These are phyloP conservation scores for Cervus canadensis DNA, from an alignment of 2,113 vertebrate genomes.

Conservation along the genomic window DNA sequence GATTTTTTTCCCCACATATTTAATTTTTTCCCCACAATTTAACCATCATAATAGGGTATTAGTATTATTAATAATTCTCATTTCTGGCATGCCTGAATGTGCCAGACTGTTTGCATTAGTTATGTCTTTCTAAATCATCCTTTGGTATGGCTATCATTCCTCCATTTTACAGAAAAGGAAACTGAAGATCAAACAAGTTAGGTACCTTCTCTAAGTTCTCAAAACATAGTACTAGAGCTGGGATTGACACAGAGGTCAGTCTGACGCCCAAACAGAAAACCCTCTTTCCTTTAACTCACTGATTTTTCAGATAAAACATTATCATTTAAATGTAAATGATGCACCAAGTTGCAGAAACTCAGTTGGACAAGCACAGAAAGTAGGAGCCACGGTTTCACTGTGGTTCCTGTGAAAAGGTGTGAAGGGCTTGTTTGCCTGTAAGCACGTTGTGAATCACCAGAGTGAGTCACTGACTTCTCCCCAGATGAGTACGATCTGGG, in stretches of 20 bases:
- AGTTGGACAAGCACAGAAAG: not conserved
- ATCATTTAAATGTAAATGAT: not conserved
- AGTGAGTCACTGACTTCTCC: not conserved
- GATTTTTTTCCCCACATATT: not conserved
- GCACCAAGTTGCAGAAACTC: not conserved
- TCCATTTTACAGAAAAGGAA: conserved; percentile 9
- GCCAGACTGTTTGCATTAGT: not conserved
- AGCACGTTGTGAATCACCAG: not conserved
- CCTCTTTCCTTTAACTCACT: not conserved
- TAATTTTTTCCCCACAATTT: too few species aligned
- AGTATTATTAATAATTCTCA: not conserved
- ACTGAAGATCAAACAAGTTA: not conserved
- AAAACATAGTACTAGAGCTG: not conserved
- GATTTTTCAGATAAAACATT: not conserved
- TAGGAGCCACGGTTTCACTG: not conserved
- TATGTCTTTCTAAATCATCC: not conserved
- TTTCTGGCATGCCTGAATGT: not conserved
- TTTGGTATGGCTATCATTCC: not conserved
- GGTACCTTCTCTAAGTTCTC: not conserved
- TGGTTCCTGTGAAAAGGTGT: not conserved
- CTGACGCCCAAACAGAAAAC: not conserved
- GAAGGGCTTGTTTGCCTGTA: not conserved
- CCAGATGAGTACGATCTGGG: not conserved
- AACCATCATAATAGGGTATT: not conserved
- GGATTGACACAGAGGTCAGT: not conserved